phyloP scores from a whole-genome alignment of 2,888 invertebrate genomes.

The Diloba caeruleocephala region DNA sequence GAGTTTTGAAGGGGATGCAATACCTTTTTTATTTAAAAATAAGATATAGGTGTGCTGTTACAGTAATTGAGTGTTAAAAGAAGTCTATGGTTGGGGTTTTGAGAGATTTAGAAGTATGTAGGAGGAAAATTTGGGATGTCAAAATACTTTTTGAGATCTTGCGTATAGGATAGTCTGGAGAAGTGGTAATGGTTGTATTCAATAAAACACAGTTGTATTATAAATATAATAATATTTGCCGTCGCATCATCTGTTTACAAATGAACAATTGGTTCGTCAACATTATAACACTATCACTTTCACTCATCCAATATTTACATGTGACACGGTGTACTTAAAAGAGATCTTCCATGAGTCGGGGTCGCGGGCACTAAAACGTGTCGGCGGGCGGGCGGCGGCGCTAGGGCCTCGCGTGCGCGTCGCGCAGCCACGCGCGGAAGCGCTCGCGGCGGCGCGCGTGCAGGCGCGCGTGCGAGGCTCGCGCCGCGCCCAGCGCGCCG shows the following conservation, averaged over 20 bases:
- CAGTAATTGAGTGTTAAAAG: too few species aligned
- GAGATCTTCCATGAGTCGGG: not conserved
- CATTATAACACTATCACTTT: conserved; percentile 33
- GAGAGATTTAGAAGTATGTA: too few species aligned
- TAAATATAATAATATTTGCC: conserved; percentile 87
- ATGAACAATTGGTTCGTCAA: conserved; percentile 17
- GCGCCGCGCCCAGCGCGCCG: conserved; percentile 72
- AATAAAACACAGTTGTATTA: conserved; percentile 52
- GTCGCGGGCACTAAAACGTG: conserved; percentile 36
- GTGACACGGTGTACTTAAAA: conserved; percentile 20
- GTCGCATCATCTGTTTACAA: conserved; percentile 59
- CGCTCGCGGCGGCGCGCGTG: conserved; percentile 41
- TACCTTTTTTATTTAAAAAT: too few species aligned
- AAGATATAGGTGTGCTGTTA: too few species aligned
- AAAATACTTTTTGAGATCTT: too few species aligned
- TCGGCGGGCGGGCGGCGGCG: conserved; percentile 1
- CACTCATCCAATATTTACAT: conserved; percentile 32
- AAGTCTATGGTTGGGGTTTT: too few species aligned
- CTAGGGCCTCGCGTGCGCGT: not conserved
- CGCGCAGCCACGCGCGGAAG: conserved; percentile 44
- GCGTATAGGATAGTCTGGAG: not conserved
- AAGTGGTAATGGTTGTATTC: not conserved
- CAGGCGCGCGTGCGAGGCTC: conserved; percentile 70
- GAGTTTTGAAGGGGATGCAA: too few species aligned
- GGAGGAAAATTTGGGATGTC: too few species aligned